Evolutionary conservation across 2,113 vertebrate species (phyloP).

Genomic region (Neogobius melanostomus): DNA sequence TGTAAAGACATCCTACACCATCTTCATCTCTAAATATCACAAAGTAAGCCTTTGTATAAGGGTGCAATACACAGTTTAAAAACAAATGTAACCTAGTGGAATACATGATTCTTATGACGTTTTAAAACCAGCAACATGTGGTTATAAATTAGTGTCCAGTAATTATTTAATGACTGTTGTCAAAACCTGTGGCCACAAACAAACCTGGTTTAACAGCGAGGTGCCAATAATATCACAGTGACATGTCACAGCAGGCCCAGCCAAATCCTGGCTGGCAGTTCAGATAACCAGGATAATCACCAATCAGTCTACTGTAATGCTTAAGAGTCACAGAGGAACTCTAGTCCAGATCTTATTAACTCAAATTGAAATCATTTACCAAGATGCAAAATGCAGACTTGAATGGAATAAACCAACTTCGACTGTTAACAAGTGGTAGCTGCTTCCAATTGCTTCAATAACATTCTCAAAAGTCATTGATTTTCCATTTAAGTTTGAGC

Average conservation of each 20-base stretch:
- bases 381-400: constrained; percentile 26
- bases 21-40: too few relatives aligned
- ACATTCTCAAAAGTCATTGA: too few relatives aligned
- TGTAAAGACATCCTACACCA: too few relatives aligned
- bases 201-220: constrained; percentile 17
- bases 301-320: constrained; percentile 34
- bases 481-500: too few relatives aligned
- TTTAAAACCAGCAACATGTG: background rate
- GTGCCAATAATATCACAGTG: constrained; percentile 36
- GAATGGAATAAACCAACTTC: constrained; percentile 10
- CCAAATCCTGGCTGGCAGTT: constrained; percentile 29
- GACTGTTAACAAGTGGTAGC: background rate
- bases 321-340: background rate
- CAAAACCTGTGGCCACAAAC: constrained; percentile 33
- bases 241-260: constrained; percentile 58
- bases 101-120: background rate
- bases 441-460: constrained; percentile 13
- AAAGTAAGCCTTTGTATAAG: too few relatives aligned
- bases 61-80: too few relatives aligned
- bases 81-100: too few relatives aligned
- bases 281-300: constrained; percentile 53
- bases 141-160: background rate
- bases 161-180: constrained; percentile 4
- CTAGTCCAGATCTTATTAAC: constrained; percentile 9
- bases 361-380: constrained; percentile 18